Evolutionary conservation across 2,888 invertebrate genomes (phyloP).

Genomic region (Tenthredo livida): DNA sequence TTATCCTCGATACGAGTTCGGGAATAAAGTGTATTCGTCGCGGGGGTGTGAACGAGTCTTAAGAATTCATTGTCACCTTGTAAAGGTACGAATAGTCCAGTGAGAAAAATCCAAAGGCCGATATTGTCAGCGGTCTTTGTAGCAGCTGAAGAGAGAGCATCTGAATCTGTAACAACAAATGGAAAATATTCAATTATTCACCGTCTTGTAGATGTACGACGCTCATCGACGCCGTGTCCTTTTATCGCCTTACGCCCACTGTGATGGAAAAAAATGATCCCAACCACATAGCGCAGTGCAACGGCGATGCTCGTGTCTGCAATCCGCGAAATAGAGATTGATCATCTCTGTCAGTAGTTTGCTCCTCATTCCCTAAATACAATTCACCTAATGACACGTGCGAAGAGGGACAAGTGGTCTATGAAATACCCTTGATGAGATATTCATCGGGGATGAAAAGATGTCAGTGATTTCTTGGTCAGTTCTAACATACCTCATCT

Average conservation of each 20-base stretch:
- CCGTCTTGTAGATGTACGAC: neutral
- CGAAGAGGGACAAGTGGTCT: neutral
- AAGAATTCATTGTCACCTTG: conserved; percentile 4
- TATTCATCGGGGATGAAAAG: neutral
- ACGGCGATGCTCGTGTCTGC: neutral
- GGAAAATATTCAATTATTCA: neutral
- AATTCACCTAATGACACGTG: neutral
- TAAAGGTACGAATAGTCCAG: conserved; percentile 50
- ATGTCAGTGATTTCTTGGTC: neutral
- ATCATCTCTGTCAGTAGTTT: neutral
- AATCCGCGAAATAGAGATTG: neutral
- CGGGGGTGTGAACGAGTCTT: neutral
- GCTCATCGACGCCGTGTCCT: neutral
- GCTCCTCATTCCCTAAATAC: neutral
- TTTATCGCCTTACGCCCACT: neutral
- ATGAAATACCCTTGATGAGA: neutral
- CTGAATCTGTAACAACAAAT: conserved; percentile 42
- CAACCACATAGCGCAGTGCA: neutral
- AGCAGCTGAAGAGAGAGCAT: conserved; percentile 49
- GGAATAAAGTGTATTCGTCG: neutral
- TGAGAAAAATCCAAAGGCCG: conserved; percentile 39
- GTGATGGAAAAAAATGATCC: neutral
- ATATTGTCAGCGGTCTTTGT: conserved; percentile 37
- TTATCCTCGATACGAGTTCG: neutral
- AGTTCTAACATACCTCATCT: conserved; percentile 8